These are phyloP conservation scores for Napeogenes inachia DNA, from an alignment of 2,888 invertebrate species.

Conservation along the genomic window DNA sequence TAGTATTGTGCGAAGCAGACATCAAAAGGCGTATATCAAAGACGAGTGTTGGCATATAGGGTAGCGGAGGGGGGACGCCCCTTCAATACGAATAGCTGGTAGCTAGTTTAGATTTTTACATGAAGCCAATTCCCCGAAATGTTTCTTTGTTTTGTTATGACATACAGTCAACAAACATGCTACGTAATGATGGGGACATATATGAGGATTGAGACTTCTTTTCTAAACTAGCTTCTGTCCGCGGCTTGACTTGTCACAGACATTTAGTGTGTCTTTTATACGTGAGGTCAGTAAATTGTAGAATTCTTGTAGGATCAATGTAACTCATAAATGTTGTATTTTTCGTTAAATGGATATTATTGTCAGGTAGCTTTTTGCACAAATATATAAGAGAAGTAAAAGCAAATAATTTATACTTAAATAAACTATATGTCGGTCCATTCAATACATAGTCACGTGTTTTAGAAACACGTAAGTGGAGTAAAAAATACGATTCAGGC, in stretches of 20 bases:
- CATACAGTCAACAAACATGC: conserved; percentile 5
- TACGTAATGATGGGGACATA: neutral
- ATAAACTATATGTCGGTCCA: neutral
- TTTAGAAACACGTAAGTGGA: neutral
- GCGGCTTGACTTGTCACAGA: too few relatives aligned
- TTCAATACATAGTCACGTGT: neutral
- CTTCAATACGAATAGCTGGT: conserved; percentile 53
- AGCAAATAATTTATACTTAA: neutral
- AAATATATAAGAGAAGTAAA: neutral
- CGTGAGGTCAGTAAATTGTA: too few relatives aligned
- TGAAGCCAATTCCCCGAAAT: conserved; percentile 32
- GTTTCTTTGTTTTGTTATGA: conserved; percentile 22
- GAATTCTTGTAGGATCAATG: too few relatives aligned
- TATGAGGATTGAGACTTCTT: neutral
- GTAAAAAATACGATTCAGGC: conserved; percentile 2
- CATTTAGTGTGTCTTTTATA: too few relatives aligned
- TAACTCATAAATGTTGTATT: too few relatives aligned
- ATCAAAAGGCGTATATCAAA: conserved; percentile 72
- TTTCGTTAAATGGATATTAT: too few relatives aligned
- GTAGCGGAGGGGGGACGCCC: conserved; percentile 49
- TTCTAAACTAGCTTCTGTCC: too few relatives aligned
- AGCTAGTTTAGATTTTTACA: conserved; percentile 57
- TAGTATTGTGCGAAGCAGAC: conserved; percentile 65
- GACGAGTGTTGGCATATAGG: conserved; percentile 55
- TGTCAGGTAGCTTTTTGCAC: neutral